Conservation (phyloP, 2,888 invertebrate genomes). For the Dryomyza anilis region DNA sequence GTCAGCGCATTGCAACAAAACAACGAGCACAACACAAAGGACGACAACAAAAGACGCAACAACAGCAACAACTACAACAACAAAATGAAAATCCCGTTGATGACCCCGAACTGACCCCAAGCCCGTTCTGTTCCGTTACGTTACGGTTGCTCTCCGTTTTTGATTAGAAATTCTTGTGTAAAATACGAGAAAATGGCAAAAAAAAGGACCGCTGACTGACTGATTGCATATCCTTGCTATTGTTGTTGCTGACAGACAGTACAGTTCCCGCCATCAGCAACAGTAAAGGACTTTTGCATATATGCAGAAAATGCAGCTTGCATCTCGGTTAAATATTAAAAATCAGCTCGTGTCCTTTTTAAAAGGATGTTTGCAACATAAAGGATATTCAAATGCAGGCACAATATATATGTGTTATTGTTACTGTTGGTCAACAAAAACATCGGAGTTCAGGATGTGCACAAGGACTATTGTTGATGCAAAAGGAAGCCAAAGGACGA, state of each 20-base stretch:
- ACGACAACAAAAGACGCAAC: constrained; percentile 8
- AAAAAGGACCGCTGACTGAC: constrained; percentile 28
- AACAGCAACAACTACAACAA: constrained; percentile 9
- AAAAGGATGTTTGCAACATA: neutral
- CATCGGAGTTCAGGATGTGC: too few species aligned
- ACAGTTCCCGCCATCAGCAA: constrained; percentile 19
- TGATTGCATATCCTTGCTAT: constrained; percentile 34
- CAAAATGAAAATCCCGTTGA: constrained; percentile 45
- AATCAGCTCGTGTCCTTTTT: constrained; percentile 14
- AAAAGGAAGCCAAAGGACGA: too few species aligned
- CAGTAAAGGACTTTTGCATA: neutral
- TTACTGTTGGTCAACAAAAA: too few species aligned
- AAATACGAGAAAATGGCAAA: constrained; percentile 3
- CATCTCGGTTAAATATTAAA: constrained; percentile 12
- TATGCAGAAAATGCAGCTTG: constrained; percentile 9
- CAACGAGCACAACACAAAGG: constrained; percentile 8
- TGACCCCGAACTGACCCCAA: constrained; percentile 57
- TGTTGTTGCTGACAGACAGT: constrained; percentile 1
- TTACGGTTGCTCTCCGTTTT: constrained; percentile 25
- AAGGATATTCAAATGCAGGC: constrained; percentile 17
- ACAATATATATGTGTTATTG: neutral
- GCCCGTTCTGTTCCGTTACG: constrained; percentile 34
- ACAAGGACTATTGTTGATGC: too few species aligned
- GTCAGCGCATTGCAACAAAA: constrained; percentile 28
- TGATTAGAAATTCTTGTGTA: constrained; percentile 18